Conservation (phyloP, 1,140 invertebrate genomes). For the Carposina sasakii region DNA sequence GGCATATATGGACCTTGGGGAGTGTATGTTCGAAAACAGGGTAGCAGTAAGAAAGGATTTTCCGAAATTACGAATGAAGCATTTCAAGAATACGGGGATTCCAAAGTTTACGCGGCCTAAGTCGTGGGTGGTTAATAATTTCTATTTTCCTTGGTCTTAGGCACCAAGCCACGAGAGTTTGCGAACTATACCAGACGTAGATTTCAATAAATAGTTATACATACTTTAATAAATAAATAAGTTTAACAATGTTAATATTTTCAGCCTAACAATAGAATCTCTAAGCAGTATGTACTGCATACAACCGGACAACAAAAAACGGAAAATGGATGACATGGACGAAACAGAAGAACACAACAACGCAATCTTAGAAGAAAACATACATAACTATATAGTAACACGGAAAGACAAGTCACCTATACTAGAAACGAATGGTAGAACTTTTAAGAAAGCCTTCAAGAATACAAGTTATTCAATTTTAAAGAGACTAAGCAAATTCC, state of each 20-base stretch:
- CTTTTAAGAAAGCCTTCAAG: constrained; percentile 46
- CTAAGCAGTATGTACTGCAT: constrained; percentile 63
- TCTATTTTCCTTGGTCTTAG: no score
- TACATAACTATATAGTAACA: constrained; percentile 7
- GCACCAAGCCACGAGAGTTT: no score
- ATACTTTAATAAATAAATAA: no score
- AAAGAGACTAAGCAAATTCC: constrained; percentile 58
- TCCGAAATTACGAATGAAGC: no score
- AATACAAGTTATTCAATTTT: constrained; percentile 39
- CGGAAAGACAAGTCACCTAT: constrained; percentile 52
- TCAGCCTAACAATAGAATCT: constrained; percentile 59
- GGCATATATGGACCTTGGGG: no score
- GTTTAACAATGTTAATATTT: constrained; percentile 28
- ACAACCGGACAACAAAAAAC: constrained; percentile 49
- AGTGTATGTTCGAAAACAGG: no score
- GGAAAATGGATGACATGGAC: constrained; percentile 34
- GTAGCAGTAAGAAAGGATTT: no score
- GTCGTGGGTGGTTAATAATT: no score
- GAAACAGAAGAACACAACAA: constrained; percentile 32
- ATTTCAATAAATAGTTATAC: no score
- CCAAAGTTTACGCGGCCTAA: no score
- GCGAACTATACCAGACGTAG: no score
- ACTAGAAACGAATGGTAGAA: constrained; percentile 55
- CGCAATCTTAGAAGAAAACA: constrained; percentile 20
- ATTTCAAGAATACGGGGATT: no score